A percentile compares a stretch with the other conserved stretches of the same genome.
These are phyloP conservation scores for Coenonympha arcania DNA, from an alignment of 2,888 invertebrate species.

Conservation along the genomic window DNA sequence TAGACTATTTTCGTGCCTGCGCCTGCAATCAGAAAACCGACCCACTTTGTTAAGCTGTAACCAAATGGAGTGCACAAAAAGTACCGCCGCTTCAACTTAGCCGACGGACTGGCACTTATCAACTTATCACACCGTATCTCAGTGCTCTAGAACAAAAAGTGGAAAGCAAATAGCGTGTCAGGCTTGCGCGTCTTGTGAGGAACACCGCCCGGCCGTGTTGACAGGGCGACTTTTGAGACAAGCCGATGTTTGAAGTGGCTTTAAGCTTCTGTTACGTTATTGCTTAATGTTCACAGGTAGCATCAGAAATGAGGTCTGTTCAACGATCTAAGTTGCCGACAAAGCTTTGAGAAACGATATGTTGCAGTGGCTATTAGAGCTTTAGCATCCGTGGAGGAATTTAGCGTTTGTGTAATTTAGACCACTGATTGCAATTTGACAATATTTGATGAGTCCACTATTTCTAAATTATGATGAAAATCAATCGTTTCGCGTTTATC, in stretches of 20 bases:
- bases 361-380: too few species aligned
- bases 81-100: slow-evolving; percentile 1
- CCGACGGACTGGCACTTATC: slow-evolving; percentile 12
- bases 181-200: background rate
- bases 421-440: too few species aligned
- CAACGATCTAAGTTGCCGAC: too few species aligned
- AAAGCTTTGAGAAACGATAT: too few species aligned
- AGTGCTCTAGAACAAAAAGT: slow-evolving; percentile 5
- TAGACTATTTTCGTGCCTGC: too few species aligned
- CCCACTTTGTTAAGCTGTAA: background rate
- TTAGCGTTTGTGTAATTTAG: too few species aligned
- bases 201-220: background rate
- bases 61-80: slow-evolving; percentile 2
- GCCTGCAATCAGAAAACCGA: background rate
- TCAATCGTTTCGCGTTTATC: too few species aligned
- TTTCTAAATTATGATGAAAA: too few species aligned
- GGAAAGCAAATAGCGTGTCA: slow-evolving; percentile 3
- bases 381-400: too few species aligned
- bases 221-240: background rate
- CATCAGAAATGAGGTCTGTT: too few species aligned
- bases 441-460: too few species aligned
- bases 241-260: slow-evolving; percentile 1
- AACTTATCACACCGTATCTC: slow-evolving; percentile 4
- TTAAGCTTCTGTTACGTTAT: slow-evolving; percentile 5
- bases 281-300: slow-evolving; percentile 4